Evolutionary conservation across 2,113 vertebrate species (phyloP), one percentile per base, ranked within the genome.

Genomic region (Salvator merianae): DNA sequence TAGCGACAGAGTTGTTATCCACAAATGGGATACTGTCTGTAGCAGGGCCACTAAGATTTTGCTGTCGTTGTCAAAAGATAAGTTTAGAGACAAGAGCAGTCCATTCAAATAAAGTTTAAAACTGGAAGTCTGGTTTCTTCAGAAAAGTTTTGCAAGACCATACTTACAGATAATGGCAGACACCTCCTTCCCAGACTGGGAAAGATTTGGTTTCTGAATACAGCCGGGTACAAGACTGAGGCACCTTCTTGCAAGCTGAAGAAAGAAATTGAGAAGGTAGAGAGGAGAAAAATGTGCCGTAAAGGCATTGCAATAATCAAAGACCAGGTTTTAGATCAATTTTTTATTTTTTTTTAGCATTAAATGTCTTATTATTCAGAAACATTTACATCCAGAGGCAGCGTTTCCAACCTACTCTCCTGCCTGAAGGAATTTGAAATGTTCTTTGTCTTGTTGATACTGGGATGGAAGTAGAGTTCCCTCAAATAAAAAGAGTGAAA

Each of bases 191-290:
- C 98, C 98, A 98, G 87, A 98, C 95, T 0, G 98, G 98, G 87
- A 98, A 94, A 12, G 97, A 97, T 95, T 97, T 98, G 32, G 97
- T 98, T 93, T 99, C 98, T 0, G 97, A 98, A 93, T 97, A 98
- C 73, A 99, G 97, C 76, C 97, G 96, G 0, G 98, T 99, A 88
- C 98, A 99, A 40, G 96, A 96, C 85, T 96, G 97, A 9, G 97
- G 96, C 90, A 97, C 94, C 94, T 97, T 97, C 90, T 96, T 97
- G 93, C 98, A 99, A 85, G 92, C 98, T 98, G 95, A 85, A 94
- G 86, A 88, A 55, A 65, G 69, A 85, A 73, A 79, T 53, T 78
- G 30, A 65, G 75, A 81, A 87, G 88, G 87, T 89, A 81, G 88
- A 88, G 84, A 28, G 0, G 22, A 1, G 9, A 34, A 8, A 30